A percentile compares a stretch with the other conserved stretches of the same genome.
These are phyloP conservation scores for Eupsilia transversa DNA, from an alignment of 2,888 invertebrate species.

Conservation along the genomic window DNA sequence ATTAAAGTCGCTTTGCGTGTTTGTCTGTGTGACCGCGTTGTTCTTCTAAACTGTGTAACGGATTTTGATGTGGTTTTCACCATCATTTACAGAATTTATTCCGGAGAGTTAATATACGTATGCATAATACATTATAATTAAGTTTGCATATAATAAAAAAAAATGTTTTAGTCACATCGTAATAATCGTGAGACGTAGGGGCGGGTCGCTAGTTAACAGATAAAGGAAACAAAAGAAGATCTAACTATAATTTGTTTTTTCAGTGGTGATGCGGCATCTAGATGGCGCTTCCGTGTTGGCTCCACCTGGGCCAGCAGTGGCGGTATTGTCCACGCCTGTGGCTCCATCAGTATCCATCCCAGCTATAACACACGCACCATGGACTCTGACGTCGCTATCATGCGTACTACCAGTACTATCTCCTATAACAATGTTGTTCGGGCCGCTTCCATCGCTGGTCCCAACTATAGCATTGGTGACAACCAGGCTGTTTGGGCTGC, in stretches of 20 bases:
- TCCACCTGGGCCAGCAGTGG: constrained; percentile 77
- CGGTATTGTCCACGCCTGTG: constrained; percentile 66
- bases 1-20: neutral
- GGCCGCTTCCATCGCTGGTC: constrained; percentile 65
- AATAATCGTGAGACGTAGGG: neutral
- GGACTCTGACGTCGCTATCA: constrained; percentile 69
- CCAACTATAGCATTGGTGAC: constrained; percentile 71
- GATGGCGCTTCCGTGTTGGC: constrained; percentile 76
- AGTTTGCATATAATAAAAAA: neutral
- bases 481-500: constrained; percentile 73
- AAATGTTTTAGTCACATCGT: neutral
- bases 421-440: constrained; percentile 57
- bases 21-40: neutral
- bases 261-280: constrained; percentile 65
- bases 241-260: constrained; percentile 31
- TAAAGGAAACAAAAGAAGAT: neutral
- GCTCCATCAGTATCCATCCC: constrained; percentile 61
- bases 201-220: neutral
- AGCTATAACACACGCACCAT: constrained; percentile 51
- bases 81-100: neutral
- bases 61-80: neutral
- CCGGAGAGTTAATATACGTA: too few relatives aligned
- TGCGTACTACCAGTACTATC: constrained; percentile 47
- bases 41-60: neutral
- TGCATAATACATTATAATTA: neutral